These are phyloP conservation scores for Ruditapes philippinarum DNA, from an alignment of 1,140 invertebrate species.

Conservation along the genomic window DNA sequence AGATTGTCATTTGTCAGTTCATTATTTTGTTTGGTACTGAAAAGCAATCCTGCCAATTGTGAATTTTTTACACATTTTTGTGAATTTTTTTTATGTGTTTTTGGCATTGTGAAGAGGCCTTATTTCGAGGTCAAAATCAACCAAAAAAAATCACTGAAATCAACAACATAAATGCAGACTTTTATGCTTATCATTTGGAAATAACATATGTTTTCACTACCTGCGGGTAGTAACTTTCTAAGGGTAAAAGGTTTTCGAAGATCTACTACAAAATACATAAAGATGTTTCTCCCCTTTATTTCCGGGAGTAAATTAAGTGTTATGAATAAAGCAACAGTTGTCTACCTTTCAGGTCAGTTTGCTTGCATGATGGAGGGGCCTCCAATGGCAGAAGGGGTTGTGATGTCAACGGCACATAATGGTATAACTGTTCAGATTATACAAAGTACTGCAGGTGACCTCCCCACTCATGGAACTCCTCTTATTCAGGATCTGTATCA, in stretches of 20 bases:
- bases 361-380: no score
- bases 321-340: background rate
- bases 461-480: background rate
- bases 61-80: no score
- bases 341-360: background rate
- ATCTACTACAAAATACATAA: background rate
- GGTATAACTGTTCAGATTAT: slow-evolving; percentile 31
- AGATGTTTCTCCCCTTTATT: background rate
- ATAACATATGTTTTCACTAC: background rate
- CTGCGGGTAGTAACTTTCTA: background rate
- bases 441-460: background rate
- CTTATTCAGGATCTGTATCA: background rate
- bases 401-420: background rate
- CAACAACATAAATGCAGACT: no score
- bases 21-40: no score
- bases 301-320: background rate
- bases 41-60: no score
- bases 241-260: background rate
- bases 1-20: no score
- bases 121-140: no score
- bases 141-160: no score
- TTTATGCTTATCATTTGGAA: no score
- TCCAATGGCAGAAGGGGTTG: background rate
- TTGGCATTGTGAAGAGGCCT: no score
- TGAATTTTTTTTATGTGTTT: no score